phyloP scores from a whole-genome alignment of 2,888 invertebrate genomes.

The Spodoptera exigua region DNA sequence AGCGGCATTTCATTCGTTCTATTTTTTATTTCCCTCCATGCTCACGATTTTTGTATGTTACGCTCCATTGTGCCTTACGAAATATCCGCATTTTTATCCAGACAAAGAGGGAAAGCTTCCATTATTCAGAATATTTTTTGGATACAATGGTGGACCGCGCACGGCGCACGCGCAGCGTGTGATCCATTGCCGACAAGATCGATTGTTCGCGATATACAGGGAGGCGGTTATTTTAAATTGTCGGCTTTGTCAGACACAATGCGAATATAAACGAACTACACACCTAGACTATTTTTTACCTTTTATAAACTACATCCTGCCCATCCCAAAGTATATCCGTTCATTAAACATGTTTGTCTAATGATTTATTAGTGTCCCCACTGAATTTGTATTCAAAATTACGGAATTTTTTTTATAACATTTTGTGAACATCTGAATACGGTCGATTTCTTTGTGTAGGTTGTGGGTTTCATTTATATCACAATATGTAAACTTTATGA shows the following conservation, averaged over 20 bases:
- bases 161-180: conserved; percentile 86
- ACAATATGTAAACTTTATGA: conserved; percentile 17
- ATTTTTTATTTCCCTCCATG: conserved; percentile 52
- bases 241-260: conserved; percentile 78
- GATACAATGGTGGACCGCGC: conserved; percentile 79
- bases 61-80: conserved; percentile 77
- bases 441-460: conserved; percentile 2
- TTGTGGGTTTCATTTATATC: conserved; percentile 2
- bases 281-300: conserved; percentile 77
- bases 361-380: conserved; percentile 58
- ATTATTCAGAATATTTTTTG: conserved; percentile 82
- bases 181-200: conserved; percentile 77
- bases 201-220: conserved; percentile 83
- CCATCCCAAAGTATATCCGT: conserved; percentile 72
- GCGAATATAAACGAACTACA: conserved; percentile 78
- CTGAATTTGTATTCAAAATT: conserved; percentile 9
- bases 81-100: conserved; percentile 82
- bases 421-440: conserved; percentile 23
- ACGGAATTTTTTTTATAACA: conserved; percentile 19
- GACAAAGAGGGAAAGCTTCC: conserved; percentile 82
- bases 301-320: conserved; percentile 82
- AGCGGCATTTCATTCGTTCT: conserved; percentile 38
- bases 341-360: conserved; percentile 62
- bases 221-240: conserved; percentile 81
- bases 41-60: conserved; percentile 70